Evolutionary conservation across 2,113 vertebrate genomes (phyloP), one percentile per base, ranked within the genome.

Genomic region (Athene cunicularia): DNA sequence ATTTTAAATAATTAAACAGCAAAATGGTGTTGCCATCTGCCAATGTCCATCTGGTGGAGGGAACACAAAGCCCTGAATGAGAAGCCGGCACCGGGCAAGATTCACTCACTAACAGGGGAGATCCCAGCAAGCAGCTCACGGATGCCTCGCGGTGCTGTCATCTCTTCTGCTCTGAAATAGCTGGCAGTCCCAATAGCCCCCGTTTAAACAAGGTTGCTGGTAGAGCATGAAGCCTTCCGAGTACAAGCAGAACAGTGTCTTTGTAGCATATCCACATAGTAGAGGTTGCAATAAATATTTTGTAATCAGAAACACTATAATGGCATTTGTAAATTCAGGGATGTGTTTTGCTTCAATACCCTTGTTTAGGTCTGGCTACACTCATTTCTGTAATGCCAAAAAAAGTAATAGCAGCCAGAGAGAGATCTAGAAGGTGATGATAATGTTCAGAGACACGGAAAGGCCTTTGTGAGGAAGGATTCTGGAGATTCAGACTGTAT

Each of bases 11-110:
- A 96, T 95, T 93, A 77, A 97, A 63, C 23, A 47, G 88, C n/a
- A 59, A 90, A 97, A 93, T 86, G 91, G 71, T 95, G 82, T 88
- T 93, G 72, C 96, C 97, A 95, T 97, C 96, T 97, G 90, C 95
- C 82, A 92, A 84, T 3, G 3, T 95, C 96, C 90, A 88, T 93
- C 96, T 97, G 96, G 86, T 92, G 86, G 77, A 52, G 75, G 71
- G 90, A 95, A 49, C 88, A 88, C 88, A 94, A 93, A 93, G 88
- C 82, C 91, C 95, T 63, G 41, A 80, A 45, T 58, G 79, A 86
- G 85, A 90, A 94, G 59, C 50, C 11, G 3, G 55, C 60, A 52
- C 67, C 0, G 1, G 91, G 77, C 62, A 73, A 76, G 86, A 86
- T 59, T 63, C 43, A 37, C 50, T 85, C 47, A 4, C 35, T 80